A percentile compares a stretch with the other conserved stretches of the same genome.
These are phyloP conservation scores for Crotalus tigris DNA, from an alignment of 2,113 vertebrate species.

Conservation along the genomic window DNA sequence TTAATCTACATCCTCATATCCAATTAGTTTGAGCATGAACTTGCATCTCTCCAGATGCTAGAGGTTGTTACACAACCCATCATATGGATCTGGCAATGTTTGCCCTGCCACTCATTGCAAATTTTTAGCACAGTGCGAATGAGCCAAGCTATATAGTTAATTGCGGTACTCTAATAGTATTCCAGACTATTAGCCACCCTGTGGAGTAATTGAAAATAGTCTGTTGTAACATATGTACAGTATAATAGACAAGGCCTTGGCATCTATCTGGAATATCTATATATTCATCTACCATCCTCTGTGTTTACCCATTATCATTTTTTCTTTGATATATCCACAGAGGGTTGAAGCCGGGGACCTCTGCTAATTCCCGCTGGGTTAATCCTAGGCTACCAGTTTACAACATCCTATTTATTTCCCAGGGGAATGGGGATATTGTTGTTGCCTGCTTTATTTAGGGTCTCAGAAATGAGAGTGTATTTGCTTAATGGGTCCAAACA, in stretches of 20 bases:
- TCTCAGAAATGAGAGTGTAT: constrained; percentile 9
- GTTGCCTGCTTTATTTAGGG: constrained; percentile 9
- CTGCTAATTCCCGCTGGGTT: constrained; percentile 1
- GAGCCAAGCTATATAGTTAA: neutral
- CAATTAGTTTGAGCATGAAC: neutral
- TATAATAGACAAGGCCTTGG: neutral
- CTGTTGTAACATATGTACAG: neutral
- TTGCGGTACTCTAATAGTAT: neutral
- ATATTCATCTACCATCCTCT: neutral
- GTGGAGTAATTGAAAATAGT: neutral
- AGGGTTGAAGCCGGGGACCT: neutral
- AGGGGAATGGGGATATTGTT: neutral
- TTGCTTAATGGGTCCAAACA: constrained; percentile 18
- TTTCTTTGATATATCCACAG: neutral
- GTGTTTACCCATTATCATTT: neutral
- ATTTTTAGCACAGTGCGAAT: neutral
- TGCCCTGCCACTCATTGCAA: neutral
- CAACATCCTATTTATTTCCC: constrained; percentile 27
- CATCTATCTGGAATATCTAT: neutral
- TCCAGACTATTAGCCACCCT: neutral
- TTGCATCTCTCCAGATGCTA: neutral
- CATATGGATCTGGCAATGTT: neutral
- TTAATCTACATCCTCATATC: neutral
- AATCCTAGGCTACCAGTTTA: constrained; percentile 15
- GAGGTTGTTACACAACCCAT: neutral